Evolutionary conservation across 2,888 invertebrate species (phyloP), one percentile per base, ranked within the genome.

Genomic region (Lissocephala sabroskyi): DNA sequence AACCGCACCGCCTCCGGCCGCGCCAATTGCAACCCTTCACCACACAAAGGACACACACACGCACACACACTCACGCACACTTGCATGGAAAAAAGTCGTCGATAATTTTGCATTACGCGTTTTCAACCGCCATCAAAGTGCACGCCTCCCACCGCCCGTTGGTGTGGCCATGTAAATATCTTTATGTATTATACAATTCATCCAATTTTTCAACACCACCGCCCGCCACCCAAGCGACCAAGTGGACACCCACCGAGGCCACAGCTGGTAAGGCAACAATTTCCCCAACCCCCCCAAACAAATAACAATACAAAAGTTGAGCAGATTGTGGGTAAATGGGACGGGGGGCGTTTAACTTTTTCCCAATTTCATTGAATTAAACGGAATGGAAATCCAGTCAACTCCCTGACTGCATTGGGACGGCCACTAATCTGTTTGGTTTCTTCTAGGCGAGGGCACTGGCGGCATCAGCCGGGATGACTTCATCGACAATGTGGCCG

Each of bases 381-480:
- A n/a, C n/a, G n/a, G n/a, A n/a, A n/a, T n/a, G n/a, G n/a, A n/a
- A n/a, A n/a, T n/a, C n/a, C n/a, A n/a, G n/a, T n/a, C n/a, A n/a
- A n/a, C 6, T 23, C 17, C 7, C 32, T 28, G 2, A 6, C 23
- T 3, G 23, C 41, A 16, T 6, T 19, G 18, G n/a, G 10, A 18
- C 11, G 14, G 23, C 32, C n/a, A n/a, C n/a, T n/a, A n/a, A n/a
- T n/a, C n/a, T n/a, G n/a, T n/a, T n/a, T n/a, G 7, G 28, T 14
- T 13, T 14, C 16, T 32, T 28, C 17, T 42, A 93, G 94, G 91
- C 61, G 89, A 89, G 43, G 85, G 86, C 18, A 88, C 89, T 5
- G 88, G 89, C 30, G 92, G 92, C 10, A 89, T 93, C 62, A 94
- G 92, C 66, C 89, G 95, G 50, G 96, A 97, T 65, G 93, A 95